Base-by-base conservation (phyloP, 2,797 vertebrate genomes). In the Phataginus tetradactyla region DNA sequence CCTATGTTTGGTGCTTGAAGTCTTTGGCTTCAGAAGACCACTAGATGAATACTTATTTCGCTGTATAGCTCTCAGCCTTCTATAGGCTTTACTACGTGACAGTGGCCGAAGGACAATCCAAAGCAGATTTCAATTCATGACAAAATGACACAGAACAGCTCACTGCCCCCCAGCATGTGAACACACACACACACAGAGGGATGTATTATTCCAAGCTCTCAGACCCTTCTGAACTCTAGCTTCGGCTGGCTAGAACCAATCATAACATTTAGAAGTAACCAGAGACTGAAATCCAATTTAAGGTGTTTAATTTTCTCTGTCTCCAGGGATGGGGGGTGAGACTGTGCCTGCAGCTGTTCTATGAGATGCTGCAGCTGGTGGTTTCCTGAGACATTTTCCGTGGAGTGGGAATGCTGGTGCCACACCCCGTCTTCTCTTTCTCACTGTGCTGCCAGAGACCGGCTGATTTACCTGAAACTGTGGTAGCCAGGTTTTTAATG, bases 231-330 rank as follows among this genome's bases (percentile, higher is more conserved):
- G 53, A 87, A 66, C 45, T 78, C 27, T 68, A 71, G 59, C 74
- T 96, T 74, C 29, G 88, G 68, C 79, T 63, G 42, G 34, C 45
- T 72, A 93, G 39, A 27, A 32, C 49, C 72, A 95, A 85, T 42
- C 51, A 53, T 59, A 72, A 57, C 17, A 53, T 96, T 96, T 94
- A 96, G 87, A 86, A 92, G 64, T 74, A 77, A 94, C 51, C 59
- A 78, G 78, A 94, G 53, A 86, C 51, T 83, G 69, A 88, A 91
- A 91, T 92, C 78, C 93, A 90, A 83, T 93, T 91, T 86, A 71
- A 69, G 71, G 84, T 87, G 39, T 86, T 96, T 91, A 64, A 86
- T 96, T 97, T 95, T 96, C 92, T 96, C 83, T 90, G 69, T 68
- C 61, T 94, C 53, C 5, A 1, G 4, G 64, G 51, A 90, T 14